These are phyloP conservation scores for Pygoscelis adeliae DNA, from an alignment of 2,113 vertebrate genomes.

Conservation along the genomic window DNA sequence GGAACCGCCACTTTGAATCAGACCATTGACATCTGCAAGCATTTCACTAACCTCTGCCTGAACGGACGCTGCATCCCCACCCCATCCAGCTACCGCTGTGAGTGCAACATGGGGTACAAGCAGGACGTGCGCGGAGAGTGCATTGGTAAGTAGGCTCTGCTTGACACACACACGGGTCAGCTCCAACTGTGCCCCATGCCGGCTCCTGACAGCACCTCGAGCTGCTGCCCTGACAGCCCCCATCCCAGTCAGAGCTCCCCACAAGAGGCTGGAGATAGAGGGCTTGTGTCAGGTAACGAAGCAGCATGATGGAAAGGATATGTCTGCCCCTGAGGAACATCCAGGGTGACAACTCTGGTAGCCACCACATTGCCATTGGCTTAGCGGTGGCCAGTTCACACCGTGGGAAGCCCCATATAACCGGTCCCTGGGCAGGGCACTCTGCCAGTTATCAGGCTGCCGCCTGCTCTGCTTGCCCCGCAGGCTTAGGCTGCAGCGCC, in stretches of 20 bases:
- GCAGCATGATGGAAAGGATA: too few relatives aligned
- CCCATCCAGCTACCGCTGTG: conserved; percentile 91
- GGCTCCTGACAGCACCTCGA: background rate
- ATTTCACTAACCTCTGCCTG: conserved; percentile 93
- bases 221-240: background rate
- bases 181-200: background rate
- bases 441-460: background rate
- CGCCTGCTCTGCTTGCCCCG: background rate
- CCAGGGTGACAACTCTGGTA: background rate
- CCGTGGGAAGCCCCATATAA: background rate
- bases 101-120: conserved; percentile 98
- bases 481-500: background rate
- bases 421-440: background rate
- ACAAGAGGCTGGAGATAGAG: background rate
- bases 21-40: conserved; percentile 93
- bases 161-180: rapidly evolving
- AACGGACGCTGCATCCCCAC: conserved; percentile 96
- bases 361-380: background rate
- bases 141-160: conserved; percentile 80
- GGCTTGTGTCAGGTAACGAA: background rate
- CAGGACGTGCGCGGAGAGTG: conserved; percentile 92
- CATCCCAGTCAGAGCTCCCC: background rate
- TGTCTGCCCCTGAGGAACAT: background rate
- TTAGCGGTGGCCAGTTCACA: background rate
- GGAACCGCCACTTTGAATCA: conserved; percentile 88